A percentile compares a stretch with the other conserved stretches of the same genome.
Conservation (phyloP, 1,140 invertebrate species). For the Drosophila pruinosa region DNA sequence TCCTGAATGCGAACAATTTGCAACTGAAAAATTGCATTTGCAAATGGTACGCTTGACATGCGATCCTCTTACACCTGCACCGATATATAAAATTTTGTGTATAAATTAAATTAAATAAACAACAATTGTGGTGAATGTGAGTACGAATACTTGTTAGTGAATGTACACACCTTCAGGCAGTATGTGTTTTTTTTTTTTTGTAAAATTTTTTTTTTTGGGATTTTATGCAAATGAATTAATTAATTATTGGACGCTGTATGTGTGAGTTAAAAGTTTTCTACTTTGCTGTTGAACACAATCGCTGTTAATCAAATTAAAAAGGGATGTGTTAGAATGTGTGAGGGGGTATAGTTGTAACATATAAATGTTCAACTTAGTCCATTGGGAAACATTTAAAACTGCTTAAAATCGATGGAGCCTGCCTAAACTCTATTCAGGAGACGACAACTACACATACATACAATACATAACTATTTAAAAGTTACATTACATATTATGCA, state of each 20-base stretch:
- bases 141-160: neutral
- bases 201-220: neutral
- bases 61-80: constrained; percentile 64
- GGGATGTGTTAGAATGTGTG: neutral
- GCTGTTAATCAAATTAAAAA: constrained; percentile 32
- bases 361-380: constrained; percentile 74
- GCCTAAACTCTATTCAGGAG: constrained; percentile 37
- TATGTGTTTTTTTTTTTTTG: constrained; percentile 34
- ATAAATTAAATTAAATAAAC: constrained; percentile 22
- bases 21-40: constrained; percentile 4
- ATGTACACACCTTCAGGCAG: constrained; percentile 50
- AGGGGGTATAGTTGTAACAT: constrained; percentile 40
- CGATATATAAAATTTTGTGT: constrained; percentile 70
- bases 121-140: neutral
- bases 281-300: constrained; percentile 60
- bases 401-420: constrained; percentile 38
- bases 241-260: constrained; percentile 34
- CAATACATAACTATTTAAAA: constrained; percentile 37
- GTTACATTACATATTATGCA: constrained; percentile 25
- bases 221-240: constrained; percentile 9
- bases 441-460: constrained; percentile 30
- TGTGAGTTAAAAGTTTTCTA: constrained; percentile 17
- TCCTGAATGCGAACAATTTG: constrained; percentile 4
- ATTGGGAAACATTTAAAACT: constrained; percentile 64
- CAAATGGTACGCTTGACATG: constrained; percentile 18